Conservation (phyloP, 1,140 invertebrate species). For the Drosophila albomicans region DNA sequence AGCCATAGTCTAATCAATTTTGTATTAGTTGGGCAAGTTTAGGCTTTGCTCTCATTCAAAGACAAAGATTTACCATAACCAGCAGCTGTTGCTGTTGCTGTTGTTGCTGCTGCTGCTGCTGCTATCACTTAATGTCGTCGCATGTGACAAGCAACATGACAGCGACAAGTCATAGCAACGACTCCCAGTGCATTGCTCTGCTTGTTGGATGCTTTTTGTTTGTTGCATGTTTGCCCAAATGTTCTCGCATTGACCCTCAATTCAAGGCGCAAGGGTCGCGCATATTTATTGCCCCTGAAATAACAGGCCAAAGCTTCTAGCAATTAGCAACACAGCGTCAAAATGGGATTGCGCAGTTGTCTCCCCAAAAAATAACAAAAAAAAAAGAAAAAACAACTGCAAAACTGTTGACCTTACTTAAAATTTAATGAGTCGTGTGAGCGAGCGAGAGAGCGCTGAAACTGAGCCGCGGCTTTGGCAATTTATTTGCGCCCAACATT, state of each 20-base stretch:
- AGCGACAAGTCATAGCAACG: not conserved
- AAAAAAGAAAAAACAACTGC: not conserved
- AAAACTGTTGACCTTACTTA: constrained; percentile 64
- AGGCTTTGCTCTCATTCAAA: not conserved
- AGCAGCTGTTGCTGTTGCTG: constrained; percentile 20
- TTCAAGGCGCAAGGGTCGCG: constrained; percentile 38
- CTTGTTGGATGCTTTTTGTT: constrained; percentile 15
- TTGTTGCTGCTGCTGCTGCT: not conserved
- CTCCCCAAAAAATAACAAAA: not conserved
- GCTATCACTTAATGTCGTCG: constrained; percentile 9
- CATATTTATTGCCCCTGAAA: constrained; percentile 53
- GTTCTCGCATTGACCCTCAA: constrained; percentile 72
- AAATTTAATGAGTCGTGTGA: constrained; percentile 64
- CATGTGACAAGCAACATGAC: constrained; percentile 32
- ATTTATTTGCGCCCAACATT: constrained; percentile 57
- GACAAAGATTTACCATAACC: constrained; percentile 4
- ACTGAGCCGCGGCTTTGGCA: constrained; percentile 37
- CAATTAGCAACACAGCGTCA: constrained; percentile 68
- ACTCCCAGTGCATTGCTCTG: constrained; percentile 33
- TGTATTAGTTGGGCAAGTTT: not conserved
- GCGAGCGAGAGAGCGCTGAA: constrained; percentile 13
- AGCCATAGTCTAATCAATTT: not conserved
- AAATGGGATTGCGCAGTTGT: not conserved
- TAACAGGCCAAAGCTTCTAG: constrained; percentile 44
- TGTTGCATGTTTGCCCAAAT: constrained; percentile 44